Percentiles rank a stretch among this genome's conserved stretches.
Conservation (phyloP, 2,888 invertebrate species). For the Lycocerus yunnanus region DNA sequence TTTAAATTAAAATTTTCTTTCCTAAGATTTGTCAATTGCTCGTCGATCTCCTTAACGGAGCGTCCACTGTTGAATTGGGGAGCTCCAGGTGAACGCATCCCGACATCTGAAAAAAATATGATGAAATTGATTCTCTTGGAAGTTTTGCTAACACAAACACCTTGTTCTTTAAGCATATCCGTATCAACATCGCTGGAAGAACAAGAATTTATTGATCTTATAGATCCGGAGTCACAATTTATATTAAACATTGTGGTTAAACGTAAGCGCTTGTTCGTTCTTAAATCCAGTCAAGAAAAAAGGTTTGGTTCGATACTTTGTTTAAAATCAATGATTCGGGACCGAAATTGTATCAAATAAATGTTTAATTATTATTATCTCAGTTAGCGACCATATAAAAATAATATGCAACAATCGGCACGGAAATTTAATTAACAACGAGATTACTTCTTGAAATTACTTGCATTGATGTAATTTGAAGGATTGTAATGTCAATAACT, state of each 20-base stretch:
- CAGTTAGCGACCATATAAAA: background rate
- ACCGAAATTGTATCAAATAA: background rate
- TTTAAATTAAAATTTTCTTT: slow-evolving; percentile 95
- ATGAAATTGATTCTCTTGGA: background rate
- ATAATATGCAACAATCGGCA: background rate
- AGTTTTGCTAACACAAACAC: background rate
- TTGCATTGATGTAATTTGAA: background rate
- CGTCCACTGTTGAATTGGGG: slow-evolving; percentile 58
- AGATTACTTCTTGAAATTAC: background rate
- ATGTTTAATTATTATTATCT: background rate
- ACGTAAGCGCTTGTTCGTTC: background rate
- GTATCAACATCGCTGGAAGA: slow-evolving; percentile 20
- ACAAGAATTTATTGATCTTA: slow-evolving; percentile 4
- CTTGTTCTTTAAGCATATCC: slow-evolving; percentile 7
- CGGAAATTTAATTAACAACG: background rate
- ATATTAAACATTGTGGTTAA: background rate
- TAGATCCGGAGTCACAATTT: background rate
- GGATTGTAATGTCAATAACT: background rate
- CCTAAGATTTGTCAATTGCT: slow-evolving; percentile 78
- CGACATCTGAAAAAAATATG: slow-evolving; percentile 33
- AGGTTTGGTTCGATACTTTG: slow-evolving; percentile 3
- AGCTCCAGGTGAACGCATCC: slow-evolving; percentile 47
- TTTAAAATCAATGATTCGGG: slow-evolving; percentile 17
- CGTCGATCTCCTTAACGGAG: slow-evolving; percentile 89
- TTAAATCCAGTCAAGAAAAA: background rate